Evolutionary conservation across 30 jellyfish, hydroid and myxozoan species (phyloP), one percentile per base, ranked within the genome.

Genomic region (Haliclystus octoradiatus): DNA sequence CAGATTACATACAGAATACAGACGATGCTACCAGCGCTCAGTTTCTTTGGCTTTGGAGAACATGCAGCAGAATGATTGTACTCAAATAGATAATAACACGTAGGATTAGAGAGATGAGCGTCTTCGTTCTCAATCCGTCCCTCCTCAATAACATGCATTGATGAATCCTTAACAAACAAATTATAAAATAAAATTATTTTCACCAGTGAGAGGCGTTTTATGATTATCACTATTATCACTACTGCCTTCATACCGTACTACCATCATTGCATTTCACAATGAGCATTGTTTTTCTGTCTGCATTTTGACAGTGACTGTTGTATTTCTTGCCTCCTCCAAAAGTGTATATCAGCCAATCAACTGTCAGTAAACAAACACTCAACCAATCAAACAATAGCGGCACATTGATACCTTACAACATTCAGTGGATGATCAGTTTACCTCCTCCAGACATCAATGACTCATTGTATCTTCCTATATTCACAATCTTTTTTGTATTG

Each of bases 11-110:
- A 88, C 97, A 88, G 63, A 26, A 88, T 88, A 22, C 88, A 66
- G 66, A 88, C 71, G 2, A 88, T 70, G 23, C 82, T 85, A 4
- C 97, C 97, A 5, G 81, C 84, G 70, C 94, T 73, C 27, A 88
- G 65, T 49, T 50, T 50, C 13, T 63, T 80, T 49, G 78, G 26
- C 19, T 19, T 40, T 0, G 75, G 50, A 4, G 94, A 73, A 34
- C 97, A 88, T 2, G 74, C 97, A 33, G 81, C 86, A 31, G 79
- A 70, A 52, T 88, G 97, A 68, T 88, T 88, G 65, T 70, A 61
- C 67, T 88, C 97, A 63, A 88, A 80, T 57, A 88, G 65, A 46
- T 67, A 78, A 63, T 80, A 88, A 74, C 97, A 88, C 0, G 79
- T 76, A 28, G 34, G 63, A 64, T 67, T 62, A 57, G 75, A 40